These are phyloP conservation scores for Caradrina kadenii DNA, from an alignment of 2,888 invertebrate species.

Conservation along the genomic window DNA sequence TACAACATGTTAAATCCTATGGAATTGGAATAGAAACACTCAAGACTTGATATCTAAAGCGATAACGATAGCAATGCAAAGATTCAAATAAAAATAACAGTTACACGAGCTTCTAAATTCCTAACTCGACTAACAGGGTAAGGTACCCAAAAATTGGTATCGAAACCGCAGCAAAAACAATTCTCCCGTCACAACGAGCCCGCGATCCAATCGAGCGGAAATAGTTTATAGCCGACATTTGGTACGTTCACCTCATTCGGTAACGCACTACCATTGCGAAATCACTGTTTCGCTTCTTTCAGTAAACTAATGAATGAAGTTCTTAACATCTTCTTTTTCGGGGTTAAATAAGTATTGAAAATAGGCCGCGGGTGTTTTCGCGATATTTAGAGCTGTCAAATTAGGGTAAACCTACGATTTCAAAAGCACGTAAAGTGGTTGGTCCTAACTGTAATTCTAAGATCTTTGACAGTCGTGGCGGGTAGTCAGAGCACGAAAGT, in stretches of 20 bases:
- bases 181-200: constrained; percentile 44
- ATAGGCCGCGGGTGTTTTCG: background rate
- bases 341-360: constrained; percentile 28
- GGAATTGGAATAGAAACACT: background rate
- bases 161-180: constrained; percentile 60
- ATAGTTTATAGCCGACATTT: constrained; percentile 76
- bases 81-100: constrained; percentile 21
- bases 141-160: constrained; percentile 49
- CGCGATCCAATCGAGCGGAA: constrained; percentile 73
- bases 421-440: no score
- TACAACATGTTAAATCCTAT: no score
- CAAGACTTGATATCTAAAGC: background rate
- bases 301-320: constrained; percentile 39
- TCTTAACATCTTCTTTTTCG: constrained; percentile 12
- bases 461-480: no score
- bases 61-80: background rate
- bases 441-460: no score
- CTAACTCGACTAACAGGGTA: constrained; percentile 47
- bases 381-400: constrained; percentile 3
- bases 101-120: constrained; percentile 24
- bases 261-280: constrained; percentile 49
- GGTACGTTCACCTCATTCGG: constrained; percentile 73
- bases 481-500: no score
- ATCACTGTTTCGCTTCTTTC: constrained; percentile 53
- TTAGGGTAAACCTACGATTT: background rate